phyloP scores from a whole-genome alignment of 2,888 invertebrate species.

The Candidula unifasciata region DNA sequence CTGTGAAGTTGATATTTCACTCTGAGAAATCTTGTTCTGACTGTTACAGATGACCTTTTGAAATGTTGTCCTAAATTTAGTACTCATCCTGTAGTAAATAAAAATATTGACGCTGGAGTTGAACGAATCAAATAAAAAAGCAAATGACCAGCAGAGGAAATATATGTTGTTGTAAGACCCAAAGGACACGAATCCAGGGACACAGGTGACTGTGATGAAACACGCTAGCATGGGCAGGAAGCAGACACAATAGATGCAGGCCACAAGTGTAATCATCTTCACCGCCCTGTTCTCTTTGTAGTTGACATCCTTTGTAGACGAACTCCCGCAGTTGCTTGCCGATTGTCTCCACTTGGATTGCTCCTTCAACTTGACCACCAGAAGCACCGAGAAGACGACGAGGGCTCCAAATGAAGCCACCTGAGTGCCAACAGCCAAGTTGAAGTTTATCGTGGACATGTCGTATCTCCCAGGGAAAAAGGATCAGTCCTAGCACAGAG shows the following conservation, averaged over 20 bases:
- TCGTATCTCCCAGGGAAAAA: not conserved
- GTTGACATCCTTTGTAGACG: not conserved
- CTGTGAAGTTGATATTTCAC: too few relatives aligned
- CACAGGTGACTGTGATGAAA: not conserved
- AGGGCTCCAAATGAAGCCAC: not conserved
- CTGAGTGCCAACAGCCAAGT: not conserved
- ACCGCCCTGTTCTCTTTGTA: not conserved
- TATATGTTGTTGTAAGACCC: constrained; percentile 1
- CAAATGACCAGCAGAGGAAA: constrained; percentile 21
- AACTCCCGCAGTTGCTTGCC: not conserved
- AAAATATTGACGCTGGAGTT: constrained; percentile 35
- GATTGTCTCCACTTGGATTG: not conserved
- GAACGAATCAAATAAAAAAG: constrained; percentile 7
- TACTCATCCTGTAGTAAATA: constrained; percentile 28
- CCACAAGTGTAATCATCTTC: not conserved
- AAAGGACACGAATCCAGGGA: not conserved
- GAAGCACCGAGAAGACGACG: not conserved
- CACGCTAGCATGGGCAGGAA: not conserved
- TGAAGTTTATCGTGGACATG: not conserved
- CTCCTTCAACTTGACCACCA: not conserved
- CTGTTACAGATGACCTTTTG: not conserved
- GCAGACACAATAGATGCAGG: not conserved
- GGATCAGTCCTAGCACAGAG: not conserved
- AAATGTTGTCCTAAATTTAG: constrained; percentile 24
- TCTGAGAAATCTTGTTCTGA: too few relatives aligned